A percentile compares a stretch with the other conserved stretches of the same genome.
These are phyloP conservation scores for Sycophila texana DNA, from an alignment of 2,888 invertebrate genomes.

Conservation along the genomic window DNA sequence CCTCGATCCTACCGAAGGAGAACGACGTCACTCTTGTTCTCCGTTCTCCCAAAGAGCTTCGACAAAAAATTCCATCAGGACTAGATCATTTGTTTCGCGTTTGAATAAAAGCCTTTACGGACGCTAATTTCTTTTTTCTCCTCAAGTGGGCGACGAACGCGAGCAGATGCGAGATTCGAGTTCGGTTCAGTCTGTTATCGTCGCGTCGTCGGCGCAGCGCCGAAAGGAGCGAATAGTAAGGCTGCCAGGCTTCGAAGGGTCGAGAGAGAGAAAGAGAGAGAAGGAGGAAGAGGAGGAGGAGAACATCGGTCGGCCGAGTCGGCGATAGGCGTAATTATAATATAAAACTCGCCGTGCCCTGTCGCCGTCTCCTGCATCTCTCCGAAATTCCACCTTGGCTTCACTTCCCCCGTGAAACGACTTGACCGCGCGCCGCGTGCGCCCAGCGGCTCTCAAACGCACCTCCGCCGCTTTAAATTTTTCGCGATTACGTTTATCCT, in stretches of 20 bases:
- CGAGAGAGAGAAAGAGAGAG: slow-evolving; percentile 43
- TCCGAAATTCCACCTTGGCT: slow-evolving; percentile 59
- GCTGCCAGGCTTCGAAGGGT: neutral
- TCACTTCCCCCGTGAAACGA: slow-evolving; percentile 60
- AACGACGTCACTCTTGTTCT: too few relatives aligned
- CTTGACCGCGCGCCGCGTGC: slow-evolving; percentile 24
- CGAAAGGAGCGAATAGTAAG: too few relatives aligned
- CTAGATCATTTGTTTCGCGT: too few relatives aligned
- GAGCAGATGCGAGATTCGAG: slow-evolving; percentile 30
- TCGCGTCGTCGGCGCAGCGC: neutral
- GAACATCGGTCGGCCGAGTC: slow-evolving; percentile 57
- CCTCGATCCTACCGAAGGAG: too few relatives aligned
- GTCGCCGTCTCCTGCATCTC: slow-evolving; percentile 64
- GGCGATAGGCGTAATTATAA: slow-evolving; percentile 71
- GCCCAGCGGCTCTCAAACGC: slow-evolving; percentile 62
- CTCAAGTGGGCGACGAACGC: neutral
- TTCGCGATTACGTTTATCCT: too few relatives aligned
- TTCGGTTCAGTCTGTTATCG: neutral
- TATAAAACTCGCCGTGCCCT: slow-evolving; percentile 70
- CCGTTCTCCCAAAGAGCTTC: too few relatives aligned
- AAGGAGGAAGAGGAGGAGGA: slow-evolving; percentile 42
- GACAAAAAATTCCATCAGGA: too few relatives aligned
- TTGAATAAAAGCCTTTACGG: too few relatives aligned
- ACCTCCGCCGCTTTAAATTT: too few relatives aligned
- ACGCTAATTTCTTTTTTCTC: too few relatives aligned